Conservation (phyloP, 2,888 invertebrate genomes). For the Plemyria rubiginata region DNA sequence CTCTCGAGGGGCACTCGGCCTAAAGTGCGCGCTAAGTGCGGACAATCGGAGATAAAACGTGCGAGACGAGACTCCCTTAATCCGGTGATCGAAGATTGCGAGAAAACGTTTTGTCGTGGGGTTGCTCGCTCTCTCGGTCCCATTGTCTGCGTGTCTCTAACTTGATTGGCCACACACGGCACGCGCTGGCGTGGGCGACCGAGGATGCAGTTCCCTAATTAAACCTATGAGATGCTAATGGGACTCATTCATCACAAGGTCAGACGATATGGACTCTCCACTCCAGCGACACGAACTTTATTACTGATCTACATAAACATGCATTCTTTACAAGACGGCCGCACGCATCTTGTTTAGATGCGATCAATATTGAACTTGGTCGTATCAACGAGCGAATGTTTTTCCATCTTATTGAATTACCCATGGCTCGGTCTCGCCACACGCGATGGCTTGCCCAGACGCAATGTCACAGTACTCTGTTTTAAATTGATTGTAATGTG, state of each 20-base stretch:
- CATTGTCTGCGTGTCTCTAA: slow-evolving; percentile 79
- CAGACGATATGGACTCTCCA: slow-evolving; percentile 49
- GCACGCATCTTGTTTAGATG: slow-evolving; percentile 61
- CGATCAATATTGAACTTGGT: slow-evolving; percentile 60
- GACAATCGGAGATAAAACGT: slow-evolving; percentile 85
- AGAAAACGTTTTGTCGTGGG: slow-evolving; percentile 84
- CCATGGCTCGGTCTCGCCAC: slow-evolving; percentile 64
- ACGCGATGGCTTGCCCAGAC: slow-evolving; percentile 71
- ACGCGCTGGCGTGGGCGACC: slow-evolving; percentile 67
- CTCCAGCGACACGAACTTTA: slow-evolving; percentile 55
- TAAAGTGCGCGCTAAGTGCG: slow-evolving; percentile 84
- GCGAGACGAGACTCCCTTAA: slow-evolving; percentile 83
- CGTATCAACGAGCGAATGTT: slow-evolving; percentile 56
- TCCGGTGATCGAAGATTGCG: slow-evolving; percentile 85
- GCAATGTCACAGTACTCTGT: slow-evolving; percentile 69
- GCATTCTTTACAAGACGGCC: slow-evolving; percentile 51
- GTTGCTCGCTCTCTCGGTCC: slow-evolving; percentile 73
- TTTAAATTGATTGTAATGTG: slow-evolving; percentile 82
- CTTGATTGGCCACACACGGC: slow-evolving; percentile 77
- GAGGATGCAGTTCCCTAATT: slow-evolving; percentile 74
- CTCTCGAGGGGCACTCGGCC: slow-evolving; percentile 83
- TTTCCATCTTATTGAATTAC: slow-evolving; percentile 71
- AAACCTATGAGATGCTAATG: slow-evolving; percentile 77
- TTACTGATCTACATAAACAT: slow-evolving; percentile 57
- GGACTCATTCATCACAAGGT: slow-evolving; percentile 70